Base-by-base conservation (phyloP, 2,113 vertebrate genomes). In the Edolisoma coerulescens region DNA sequence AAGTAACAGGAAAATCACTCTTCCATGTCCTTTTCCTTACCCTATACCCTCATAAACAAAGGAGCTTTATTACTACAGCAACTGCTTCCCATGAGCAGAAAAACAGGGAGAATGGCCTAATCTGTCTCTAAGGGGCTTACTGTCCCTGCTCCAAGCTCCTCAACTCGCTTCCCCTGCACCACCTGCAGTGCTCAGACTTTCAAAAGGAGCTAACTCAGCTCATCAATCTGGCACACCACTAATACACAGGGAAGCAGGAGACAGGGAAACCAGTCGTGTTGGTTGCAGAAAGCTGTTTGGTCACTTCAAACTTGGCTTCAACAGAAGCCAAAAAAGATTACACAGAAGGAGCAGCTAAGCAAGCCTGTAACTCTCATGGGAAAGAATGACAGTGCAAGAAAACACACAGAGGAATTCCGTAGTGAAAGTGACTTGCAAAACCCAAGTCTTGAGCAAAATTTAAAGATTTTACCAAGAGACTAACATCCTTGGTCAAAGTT, bases 111-210 rank as follows among this genome's bases (percentile, higher is more conserved):
- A 68, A 59, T 1, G 1, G 22, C 73, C 49, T 78, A 65, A 95
- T 93, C 83, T 61, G 50, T 35, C 67, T 65, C 54, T 69, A 87
- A 97, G 54, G 63, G 64, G 91, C 64, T 96, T 95, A 92, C 78
- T 56, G 65, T 49, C 70, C 35, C 70, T 19, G 45, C 57, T 56
- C 52, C 78, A 76, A 73, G 68, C 73, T 77, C 30, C 41, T 84
- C 75, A 69, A 32, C 21, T 32, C 6, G 8, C 56, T 54, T 87
- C 41, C 45, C 37, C 50, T n/a, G 39, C 23, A 63, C 52, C 84
- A 78, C 42, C 61, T 79, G 87, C 56, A 82, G 61, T 44, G 65
- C 47, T 78, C 77, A 91, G 57, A 76, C 18, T 32, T 76, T 69
- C 75, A 19, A 7, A 54, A 59, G 26, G 21, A 74, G 42, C 60